phyloP scores from a whole-genome alignment of 2,888 invertebrate species.

The Stenotaenia linearis region DNA sequence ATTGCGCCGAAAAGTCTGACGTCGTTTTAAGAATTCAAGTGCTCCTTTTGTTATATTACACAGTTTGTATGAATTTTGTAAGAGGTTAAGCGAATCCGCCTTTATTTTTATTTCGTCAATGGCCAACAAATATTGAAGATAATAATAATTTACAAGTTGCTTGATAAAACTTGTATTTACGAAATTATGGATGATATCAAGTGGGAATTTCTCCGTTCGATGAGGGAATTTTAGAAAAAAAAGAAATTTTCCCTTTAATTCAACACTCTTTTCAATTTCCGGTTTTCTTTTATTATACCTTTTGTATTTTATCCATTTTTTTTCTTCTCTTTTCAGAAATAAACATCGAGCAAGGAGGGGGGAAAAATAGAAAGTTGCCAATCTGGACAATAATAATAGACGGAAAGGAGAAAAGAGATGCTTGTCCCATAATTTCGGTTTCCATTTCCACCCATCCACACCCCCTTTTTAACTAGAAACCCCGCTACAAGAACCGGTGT shows the following conservation, averaged over 20 bases:
- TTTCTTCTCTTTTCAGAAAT: neutral
- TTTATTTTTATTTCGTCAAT: neutral
- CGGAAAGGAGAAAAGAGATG: neutral
- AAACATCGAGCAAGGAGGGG: neutral
- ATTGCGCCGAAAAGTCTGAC: neutral
- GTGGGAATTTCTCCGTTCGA: too few species aligned
- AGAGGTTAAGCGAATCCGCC: neutral
- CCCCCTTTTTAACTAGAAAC: neutral
- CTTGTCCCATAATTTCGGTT: neutral
- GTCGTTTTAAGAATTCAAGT: neutral
- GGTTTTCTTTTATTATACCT: too few species aligned
- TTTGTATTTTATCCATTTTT: neutral
- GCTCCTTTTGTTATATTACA: neutral
- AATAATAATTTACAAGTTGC: too few species aligned
- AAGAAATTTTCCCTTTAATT: too few species aligned
- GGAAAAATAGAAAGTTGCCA: neutral
- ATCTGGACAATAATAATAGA: neutral
- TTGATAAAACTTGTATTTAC: too few species aligned
- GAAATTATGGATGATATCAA: too few species aligned
- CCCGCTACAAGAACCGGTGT: neutral
- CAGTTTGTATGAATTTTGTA: neutral
- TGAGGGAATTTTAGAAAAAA: too few species aligned
- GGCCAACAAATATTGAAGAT: too few species aligned
- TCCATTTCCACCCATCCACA: neutral
- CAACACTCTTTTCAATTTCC: too few species aligned